Percentiles rank a stretch among this genome's conserved stretches.
phyloP scores from a whole-genome alignment of 1,140 invertebrate species.

The Coboldia fuscipes region DNA sequence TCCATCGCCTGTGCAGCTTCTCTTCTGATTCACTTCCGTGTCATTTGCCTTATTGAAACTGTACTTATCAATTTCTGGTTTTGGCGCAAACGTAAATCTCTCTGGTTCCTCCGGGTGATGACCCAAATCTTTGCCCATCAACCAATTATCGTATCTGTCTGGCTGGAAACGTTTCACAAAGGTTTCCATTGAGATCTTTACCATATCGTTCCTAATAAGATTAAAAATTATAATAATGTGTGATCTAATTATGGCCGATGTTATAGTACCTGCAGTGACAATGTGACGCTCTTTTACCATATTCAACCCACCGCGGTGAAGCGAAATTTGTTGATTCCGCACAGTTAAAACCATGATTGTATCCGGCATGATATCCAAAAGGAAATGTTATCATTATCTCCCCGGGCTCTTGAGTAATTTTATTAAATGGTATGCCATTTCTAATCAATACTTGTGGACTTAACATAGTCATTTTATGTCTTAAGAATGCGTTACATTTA shows the following conservation, averaged over 20 bases:
- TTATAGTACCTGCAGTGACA: conserved; percentile 41
- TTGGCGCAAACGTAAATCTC: conserved; percentile 23
- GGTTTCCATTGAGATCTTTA: conserved; percentile 94
- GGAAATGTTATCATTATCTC: conserved; percentile 99
- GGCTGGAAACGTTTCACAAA: conserved; percentile 91
- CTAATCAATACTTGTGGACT: conserved; percentile 82
- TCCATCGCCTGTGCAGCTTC: too few relatives aligned
- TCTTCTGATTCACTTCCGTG: too few relatives aligned
- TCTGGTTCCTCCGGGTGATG: conserved; percentile 80
- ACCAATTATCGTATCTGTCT: conserved; percentile 44
- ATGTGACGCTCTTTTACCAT: conserved; percentile 76
- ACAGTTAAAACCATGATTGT: conserved; percentile 97
- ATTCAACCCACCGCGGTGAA: conserved; percentile 90
- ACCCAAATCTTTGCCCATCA: conserved; percentile 64
- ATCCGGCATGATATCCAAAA: conserved; percentile 90
- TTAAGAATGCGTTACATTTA: conserved; percentile 78
- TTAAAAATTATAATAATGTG: conserved; percentile 1
- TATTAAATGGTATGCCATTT: conserved; percentile 88
- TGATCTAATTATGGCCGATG: too few relatives aligned
- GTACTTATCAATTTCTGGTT: conserved; percentile 14
- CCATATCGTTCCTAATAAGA: conserved; percentile 54
- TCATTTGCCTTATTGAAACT: too few relatives aligned
- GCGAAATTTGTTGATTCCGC: conserved; percentile 99
- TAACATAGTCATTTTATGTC: conserved; percentile 98
- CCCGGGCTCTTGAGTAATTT: conserved; percentile 89